Evolutionary conservation across 2,888 invertebrate species (phyloP), one percentile per base, ranked within the genome.

Genomic region (Lepetodrilus schrolli): DNA sequence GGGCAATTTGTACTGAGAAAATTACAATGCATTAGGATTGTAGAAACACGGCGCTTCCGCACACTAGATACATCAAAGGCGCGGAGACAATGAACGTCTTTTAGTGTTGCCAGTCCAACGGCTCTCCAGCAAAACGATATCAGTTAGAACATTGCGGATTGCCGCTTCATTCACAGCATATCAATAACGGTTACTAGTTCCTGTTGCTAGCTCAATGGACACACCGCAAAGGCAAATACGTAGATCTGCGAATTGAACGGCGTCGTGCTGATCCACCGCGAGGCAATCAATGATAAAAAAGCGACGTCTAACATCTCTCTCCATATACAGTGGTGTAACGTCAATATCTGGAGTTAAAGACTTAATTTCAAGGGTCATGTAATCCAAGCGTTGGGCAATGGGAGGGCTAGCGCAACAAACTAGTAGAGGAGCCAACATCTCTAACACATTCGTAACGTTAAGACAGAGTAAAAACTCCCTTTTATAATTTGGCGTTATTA

Each of bases 221-320:
- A 23, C 26, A 58, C 30, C 4, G 34, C 10, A 30, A 58, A 43
- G n/a, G 43, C 13, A 43, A 43, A 17, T 17, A 43, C 17, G 43
- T 43, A 58, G 58, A n/a, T n/a, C 58, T n/a, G 26, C 34, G 58
- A 21, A 2, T 47, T 51, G 51, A 17, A 43, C 7, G 26, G 26
- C 34, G 58, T 30, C 26, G 8, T 30, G 58, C 17, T 58, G 58
- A 30, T 58, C 30, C 58, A 20, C 48, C 48, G 4, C n/a, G n/a
- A n/a, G n/a, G n/a, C 26, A 58, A 58, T 58, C 58, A 58, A 58
- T 58, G 58, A n/a, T n/a, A n/a, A 26, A 30, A 34, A 58, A 26
- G 34, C 58, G 34, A 23, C 4, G 58, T 34, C 26, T 30, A n/a
- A 34, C 17, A n/a, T 21, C 58, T 17, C 26, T 17, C 34, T 30